phyloP scores from a whole-genome alignment of 64 coral and sea anemone species.

The Astreopora myriophthalma region DNA sequence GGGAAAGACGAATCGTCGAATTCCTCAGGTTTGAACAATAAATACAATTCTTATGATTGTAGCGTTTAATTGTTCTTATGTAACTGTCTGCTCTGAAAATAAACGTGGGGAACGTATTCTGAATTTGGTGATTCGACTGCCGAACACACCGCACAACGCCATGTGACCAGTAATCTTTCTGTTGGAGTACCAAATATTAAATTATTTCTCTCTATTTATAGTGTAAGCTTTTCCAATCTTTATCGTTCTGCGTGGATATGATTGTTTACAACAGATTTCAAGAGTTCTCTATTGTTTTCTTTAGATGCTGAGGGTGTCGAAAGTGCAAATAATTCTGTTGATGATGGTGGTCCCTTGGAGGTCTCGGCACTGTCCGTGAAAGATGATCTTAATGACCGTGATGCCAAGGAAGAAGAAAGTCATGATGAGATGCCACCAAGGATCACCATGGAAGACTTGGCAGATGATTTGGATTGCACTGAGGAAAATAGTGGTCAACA shows the following conservation, averaged over 20 bases:
- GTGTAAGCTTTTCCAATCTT: too few species aligned
- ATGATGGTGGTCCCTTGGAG: conserved; percentile 26
- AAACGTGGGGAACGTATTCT: too few species aligned
- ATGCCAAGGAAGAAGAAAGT: not conserved
- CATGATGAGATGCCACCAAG: conserved; percentile 52
- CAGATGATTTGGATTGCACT: conserved; percentile 8
- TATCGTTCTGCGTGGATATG: too few species aligned
- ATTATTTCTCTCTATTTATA: too few species aligned
- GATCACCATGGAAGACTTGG: conserved; percentile 73
- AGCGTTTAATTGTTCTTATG: not conserved
- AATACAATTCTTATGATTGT: not conserved
- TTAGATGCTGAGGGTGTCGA: not conserved
- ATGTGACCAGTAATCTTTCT: too few species aligned
- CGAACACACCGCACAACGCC: too few species aligned
- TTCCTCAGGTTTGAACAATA: not conserved
- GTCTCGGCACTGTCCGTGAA: conserved; percentile 16
- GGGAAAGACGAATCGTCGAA: not conserved
- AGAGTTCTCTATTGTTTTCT: too few species aligned
- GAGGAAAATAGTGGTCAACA: not conserved
- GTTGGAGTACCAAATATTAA: too few species aligned
- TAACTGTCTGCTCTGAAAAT: too few species aligned
- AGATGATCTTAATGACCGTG: not conserved
- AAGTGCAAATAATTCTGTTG: not conserved
- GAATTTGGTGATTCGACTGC: too few species aligned
- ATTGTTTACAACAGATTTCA: too few species aligned